Evolutionary conservation across 2,113 vertebrate genomes (phyloP).

Genomic region (Porphyrio hochstetteri): DNA sequence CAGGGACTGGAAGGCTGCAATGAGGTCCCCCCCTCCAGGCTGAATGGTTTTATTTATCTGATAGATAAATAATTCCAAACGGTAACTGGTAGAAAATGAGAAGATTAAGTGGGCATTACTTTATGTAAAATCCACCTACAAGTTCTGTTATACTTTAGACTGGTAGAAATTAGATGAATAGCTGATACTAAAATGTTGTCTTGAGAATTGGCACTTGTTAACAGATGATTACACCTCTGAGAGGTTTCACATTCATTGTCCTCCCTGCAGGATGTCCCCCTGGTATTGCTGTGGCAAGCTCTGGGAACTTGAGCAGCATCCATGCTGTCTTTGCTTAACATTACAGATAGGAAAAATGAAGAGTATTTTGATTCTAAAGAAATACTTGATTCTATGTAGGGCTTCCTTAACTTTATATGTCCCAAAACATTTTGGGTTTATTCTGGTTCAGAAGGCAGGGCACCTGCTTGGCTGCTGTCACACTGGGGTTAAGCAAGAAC

Average conservation of each 20-base stretch:
- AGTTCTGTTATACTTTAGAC: background rate
- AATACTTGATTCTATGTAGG: background rate
- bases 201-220: background rate
- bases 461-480: background rate
- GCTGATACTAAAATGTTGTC: background rate
- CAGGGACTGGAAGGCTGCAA: too few relatives aligned
- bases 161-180: background rate
- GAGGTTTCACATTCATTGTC: background rate
- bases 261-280: background rate
- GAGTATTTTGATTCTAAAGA: background rate
- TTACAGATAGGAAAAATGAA: background rate
- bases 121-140: background rate
- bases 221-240: too few relatives aligned
- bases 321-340: background rate
- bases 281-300: background rate
- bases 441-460: background rate
- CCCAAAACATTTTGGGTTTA: background rate
- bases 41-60: background rate
- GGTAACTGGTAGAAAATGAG: background rate
- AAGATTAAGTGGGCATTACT: background rate
- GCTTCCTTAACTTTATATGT: background rate
- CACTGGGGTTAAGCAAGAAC: background rate
- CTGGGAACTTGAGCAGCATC: background rate
- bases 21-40: too few relatives aligned
- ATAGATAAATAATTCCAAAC: background rate